Evolutionary conservation across 2,888 invertebrate genomes (phyloP), one percentile per base, ranked within the genome.

Genomic region (Campopleginae sp.): DNA sequence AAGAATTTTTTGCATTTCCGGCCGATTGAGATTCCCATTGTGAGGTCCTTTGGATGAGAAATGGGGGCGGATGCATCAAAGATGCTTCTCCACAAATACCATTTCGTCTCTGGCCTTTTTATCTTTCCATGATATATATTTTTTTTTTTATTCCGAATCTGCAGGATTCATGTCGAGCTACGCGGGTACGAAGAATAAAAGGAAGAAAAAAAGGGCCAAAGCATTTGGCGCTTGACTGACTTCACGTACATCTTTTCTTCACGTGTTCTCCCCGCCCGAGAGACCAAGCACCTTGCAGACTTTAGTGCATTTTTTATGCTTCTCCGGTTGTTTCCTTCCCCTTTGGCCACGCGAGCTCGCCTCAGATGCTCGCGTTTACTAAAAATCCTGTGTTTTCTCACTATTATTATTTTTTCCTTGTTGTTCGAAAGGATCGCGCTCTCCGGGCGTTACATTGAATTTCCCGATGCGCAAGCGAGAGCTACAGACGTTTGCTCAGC

Each of bases 1-100:
- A 71, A 70, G 54, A 77, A 77, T 65, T 71, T 77, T 42, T 71
- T 23, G 63, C 63, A 77, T 77, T 82, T 63, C 71, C 75, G 65
- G 42, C 12, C 80, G 68, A 63, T 66, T 72, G 61, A 72, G 19
- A 65, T 58, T 42, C 19, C 61, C 19, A 71, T 70, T 71, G 70
- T 77, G 12, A 65, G 71, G 42, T n/a, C 54, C 33, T 23, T 51
- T 44, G 46, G 27, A n/a, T n/a, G n/a, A 58, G 38, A 48, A 46
- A 80, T 48, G 51, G 33, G 63, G 51, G n/a, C 80, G 70, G 12
- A 27, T 51, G 48, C 68, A 61, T 70, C 74, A 63, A 48, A 63
- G 76, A 76, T 70, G 12, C 46, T 19, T 80, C 27, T 72, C 31
- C n/a, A 42, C 65, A 70, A 72, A 82, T 72, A 42, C 72, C 42